These are phyloP conservation scores for Condylura cristata DNA, from an alignment of 2,113 vertebrate genomes.

Conservation along the genomic window DNA sequence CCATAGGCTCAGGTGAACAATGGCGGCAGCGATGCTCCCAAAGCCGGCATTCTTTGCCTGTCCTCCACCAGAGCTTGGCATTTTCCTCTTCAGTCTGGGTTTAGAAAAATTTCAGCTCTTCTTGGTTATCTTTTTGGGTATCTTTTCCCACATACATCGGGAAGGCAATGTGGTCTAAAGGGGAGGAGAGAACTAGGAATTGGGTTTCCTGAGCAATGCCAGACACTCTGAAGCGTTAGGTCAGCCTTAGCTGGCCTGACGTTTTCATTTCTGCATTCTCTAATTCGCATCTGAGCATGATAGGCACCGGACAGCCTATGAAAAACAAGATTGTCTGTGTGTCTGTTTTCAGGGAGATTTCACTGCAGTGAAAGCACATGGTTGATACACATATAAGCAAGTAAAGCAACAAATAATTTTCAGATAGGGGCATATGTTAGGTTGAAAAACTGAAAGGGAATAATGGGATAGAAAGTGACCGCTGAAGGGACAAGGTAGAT, in stretches of 20 bases:
- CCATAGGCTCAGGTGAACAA: conserved; percentile 46
- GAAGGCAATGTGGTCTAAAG: conserved; percentile 28
- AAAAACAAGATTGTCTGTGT: neutral
- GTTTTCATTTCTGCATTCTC: neutral
- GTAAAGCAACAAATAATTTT: neutral
- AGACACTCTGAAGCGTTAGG: conserved; percentile 18
- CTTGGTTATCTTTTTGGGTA: conserved; percentile 63
- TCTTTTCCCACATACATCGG: conserved; percentile 78
- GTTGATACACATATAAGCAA: neutral
- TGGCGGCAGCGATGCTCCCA: neutral
- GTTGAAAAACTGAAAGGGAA: neutral
- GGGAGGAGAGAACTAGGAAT: conserved; percentile 33
- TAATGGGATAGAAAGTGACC: neutral
- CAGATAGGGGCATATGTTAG: neutral
- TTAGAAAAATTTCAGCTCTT: conserved; percentile 46
- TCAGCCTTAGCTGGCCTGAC: neutral
- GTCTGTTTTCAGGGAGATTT: neutral
- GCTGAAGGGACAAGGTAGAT: neutral
- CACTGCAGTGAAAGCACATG: neutral
- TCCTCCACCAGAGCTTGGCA: fast-evolving
- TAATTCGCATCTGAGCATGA: neutral
- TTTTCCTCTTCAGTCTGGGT: neutral
- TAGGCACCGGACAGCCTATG: neutral
- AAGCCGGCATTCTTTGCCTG: neutral
- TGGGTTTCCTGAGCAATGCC: conserved; percentile 57